Percentiles rank a stretch among this genome's conserved stretches.
These are phyloP conservation scores for Archocentrus centrarchus DNA, from an alignment of 2,113 vertebrate genomes.

Conservation along the genomic window DNA sequence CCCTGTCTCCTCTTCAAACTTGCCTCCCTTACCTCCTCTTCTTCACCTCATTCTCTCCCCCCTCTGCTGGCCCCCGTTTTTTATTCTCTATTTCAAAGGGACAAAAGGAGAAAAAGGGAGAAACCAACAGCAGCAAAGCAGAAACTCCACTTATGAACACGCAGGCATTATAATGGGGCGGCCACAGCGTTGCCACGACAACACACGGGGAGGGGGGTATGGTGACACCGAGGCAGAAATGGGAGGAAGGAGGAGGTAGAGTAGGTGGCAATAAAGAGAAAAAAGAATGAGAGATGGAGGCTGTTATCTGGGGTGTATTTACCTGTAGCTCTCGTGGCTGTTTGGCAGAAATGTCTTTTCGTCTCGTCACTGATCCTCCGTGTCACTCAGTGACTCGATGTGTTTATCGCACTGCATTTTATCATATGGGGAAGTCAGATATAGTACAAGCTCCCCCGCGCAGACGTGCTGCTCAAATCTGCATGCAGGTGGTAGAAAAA, in stretches of 20 bases:
- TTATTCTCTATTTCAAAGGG: conserved; percentile 68
- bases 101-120: conserved; percentile 61
- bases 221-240: conserved; percentile 45
- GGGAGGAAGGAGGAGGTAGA: conserved; percentile 57
- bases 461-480: conserved; percentile 27
- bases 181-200: conserved; percentile 79
- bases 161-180: conserved; percentile 74
- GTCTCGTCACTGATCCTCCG: conserved; percentile 50
- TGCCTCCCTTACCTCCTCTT: not conserved
- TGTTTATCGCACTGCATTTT: conserved; percentile 37
- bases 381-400: conserved; percentile 42
- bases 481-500: conserved; percentile 17
- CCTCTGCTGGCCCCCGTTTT: conserved; percentile 29
- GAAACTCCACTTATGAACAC: conserved; percentile 74
- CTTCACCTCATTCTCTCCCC: conserved; percentile 27
- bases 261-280: conserved; percentile 60
- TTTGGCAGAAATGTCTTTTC: conserved; percentile 46
- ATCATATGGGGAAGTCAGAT: conserved; percentile 20
- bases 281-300: conserved; percentile 44
- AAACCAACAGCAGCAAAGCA: conserved; percentile 60
- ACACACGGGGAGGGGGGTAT: conserved; percentile 61
- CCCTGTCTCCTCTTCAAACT: not conserved
- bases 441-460: conserved; percentile 10
- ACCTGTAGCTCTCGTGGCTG: conserved; percentile 57
- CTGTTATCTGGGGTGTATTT: conserved; percentile 61